Evolutionary conservation across 2,888 invertebrate species (phyloP), one percentile per base, ranked within the genome.

Genomic region (Synergus laeviventris): DNA sequence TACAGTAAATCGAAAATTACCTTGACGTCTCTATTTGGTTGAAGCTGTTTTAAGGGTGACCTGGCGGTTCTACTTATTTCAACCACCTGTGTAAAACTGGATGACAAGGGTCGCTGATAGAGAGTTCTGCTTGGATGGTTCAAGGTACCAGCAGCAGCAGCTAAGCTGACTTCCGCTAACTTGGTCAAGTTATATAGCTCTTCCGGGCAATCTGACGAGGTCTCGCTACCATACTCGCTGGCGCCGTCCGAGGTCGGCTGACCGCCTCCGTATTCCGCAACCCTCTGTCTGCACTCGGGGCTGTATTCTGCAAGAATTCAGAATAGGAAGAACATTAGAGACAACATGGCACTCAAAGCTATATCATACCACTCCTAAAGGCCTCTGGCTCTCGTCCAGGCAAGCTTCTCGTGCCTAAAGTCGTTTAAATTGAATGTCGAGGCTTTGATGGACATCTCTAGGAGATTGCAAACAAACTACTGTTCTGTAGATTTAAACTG

Each of bases 161-260:
- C 94, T 73, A 94, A 88, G 80, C 94, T 94, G 56, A 95, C 95
- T 91, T 95, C 95, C 11, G 95, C 95, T 84, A 96, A 91, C 89
- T 95, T 95, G 60, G 95, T 95, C 75, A 95, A 91, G 88, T 95
- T 95, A 91, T 95, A 95, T 24, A 95, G 92, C 85, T 95, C 95
- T 85, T 95, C 95, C 1, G 93, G 93, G 76, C 91, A 91, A 77
- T 91, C 90, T 39, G 90, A 90, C 8, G 90, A 90, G 24, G 90
- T 90, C 42, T 90, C 91, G 82, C 90, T 90, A 18, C 89, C 90
- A 80, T 90, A 91, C 66, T 91, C 91, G 81, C 90, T 90, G n/a
- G 89, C 91, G 9, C 90, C 91, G 81, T 91, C 91, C 59, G 90
- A 90, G 3, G 89, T 90, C 77, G 89, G 87, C 77, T 90, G 90